phyloP scores from a whole-genome alignment of 2,797 vertebrate genomes.

The Gobionotothen gibberifrons region DNA sequence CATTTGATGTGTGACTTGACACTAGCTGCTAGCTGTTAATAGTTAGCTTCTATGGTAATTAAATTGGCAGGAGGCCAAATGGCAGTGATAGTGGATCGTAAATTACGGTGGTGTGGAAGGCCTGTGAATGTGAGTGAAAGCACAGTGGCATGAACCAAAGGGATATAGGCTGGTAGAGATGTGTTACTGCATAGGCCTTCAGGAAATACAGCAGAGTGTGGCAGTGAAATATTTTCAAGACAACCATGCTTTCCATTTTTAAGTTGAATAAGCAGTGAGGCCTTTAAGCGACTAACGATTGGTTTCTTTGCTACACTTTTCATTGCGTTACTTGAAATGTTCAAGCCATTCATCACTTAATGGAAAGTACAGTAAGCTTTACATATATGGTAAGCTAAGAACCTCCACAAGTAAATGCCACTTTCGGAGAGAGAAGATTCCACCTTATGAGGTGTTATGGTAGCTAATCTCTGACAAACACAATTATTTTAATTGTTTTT shows the following conservation, averaged over 20 bases:
- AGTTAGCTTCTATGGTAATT: constrained; percentile 82
- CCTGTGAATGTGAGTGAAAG: constrained; percentile 39
- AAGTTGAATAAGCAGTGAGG: not conserved
- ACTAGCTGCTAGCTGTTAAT: constrained; percentile 72
- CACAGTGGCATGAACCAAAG: constrained; percentile 35
- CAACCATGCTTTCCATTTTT: not conserved
- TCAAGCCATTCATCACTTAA: not conserved
- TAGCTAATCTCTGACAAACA: not conserved
- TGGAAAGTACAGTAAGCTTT: not conserved
- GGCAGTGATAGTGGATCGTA: constrained; percentile 57
- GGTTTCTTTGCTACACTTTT: not conserved
- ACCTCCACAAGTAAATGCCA: not conserved
- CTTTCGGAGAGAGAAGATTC: not conserved
- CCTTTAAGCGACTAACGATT: not conserved
- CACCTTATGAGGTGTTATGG: not conserved
- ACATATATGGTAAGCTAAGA: not conserved
- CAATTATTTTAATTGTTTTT: not conserved
- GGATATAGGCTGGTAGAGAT: constrained; percentile 17
- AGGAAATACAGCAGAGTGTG: constrained; percentile 27
- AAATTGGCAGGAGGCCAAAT: constrained; percentile 79
- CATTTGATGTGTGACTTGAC: constrained; percentile 59
- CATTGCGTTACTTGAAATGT: not conserved
- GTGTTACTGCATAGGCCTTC: constrained; percentile 38
- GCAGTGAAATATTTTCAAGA: constrained; percentile 17
- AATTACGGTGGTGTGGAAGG: constrained; percentile 53